A percentile compares a stretch with the other conserved stretches of the same genome.
These are phyloP conservation scores for Saccostrea glomerata DNA, from an alignment of 1,140 invertebrate species.

Conservation along the genomic window DNA sequence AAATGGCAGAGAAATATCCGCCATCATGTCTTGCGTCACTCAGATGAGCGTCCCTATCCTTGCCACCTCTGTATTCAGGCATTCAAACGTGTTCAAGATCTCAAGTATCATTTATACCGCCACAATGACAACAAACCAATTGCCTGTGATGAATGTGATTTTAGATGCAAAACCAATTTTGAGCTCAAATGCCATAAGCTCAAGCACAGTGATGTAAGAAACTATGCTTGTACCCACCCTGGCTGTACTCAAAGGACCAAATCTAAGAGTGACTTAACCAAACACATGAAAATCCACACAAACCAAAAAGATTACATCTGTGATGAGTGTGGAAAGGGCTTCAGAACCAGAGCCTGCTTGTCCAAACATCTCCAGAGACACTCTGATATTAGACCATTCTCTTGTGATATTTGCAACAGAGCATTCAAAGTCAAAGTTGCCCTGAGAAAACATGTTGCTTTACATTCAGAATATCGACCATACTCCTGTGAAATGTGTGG, in stretches of 20 bases:
- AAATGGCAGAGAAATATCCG: slow-evolving; percentile 62
- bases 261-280: slow-evolving; percentile 66
- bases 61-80: slow-evolving; percentile 62
- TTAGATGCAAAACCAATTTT: slow-evolving; percentile 68
- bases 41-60: slow-evolving; percentile 54
- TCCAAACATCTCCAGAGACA: slow-evolving; percentile 63
- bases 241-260: slow-evolving; percentile 63
- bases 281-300: slow-evolving; percentile 63
- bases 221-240: slow-evolving; percentile 63
- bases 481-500: slow-evolving; percentile 63
- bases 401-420: slow-evolving; percentile 63
- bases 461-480: slow-evolving; percentile 63
- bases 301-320: slow-evolving; percentile 58
- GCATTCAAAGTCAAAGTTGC: slow-evolving; percentile 61
- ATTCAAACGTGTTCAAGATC: slow-evolving; percentile 60
- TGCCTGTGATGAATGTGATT: slow-evolving; percentile 64
- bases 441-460: slow-evolving; percentile 60
- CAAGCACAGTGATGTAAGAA: slow-evolving; percentile 63
- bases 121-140: slow-evolving; percentile 66
- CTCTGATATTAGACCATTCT: slow-evolving; percentile 58
- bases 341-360: slow-evolving; percentile 51
- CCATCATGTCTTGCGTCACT: slow-evolving; percentile 62
- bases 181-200: slow-evolving; percentile 65
- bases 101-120: slow-evolving; percentile 65
- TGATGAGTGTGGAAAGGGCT: slow-evolving; percentile 65